These are phyloP conservation scores for Dipodomys spectabilis DNA, from an alignment of 2,113 vertebrate species.

Conservation along the genomic window DNA sequence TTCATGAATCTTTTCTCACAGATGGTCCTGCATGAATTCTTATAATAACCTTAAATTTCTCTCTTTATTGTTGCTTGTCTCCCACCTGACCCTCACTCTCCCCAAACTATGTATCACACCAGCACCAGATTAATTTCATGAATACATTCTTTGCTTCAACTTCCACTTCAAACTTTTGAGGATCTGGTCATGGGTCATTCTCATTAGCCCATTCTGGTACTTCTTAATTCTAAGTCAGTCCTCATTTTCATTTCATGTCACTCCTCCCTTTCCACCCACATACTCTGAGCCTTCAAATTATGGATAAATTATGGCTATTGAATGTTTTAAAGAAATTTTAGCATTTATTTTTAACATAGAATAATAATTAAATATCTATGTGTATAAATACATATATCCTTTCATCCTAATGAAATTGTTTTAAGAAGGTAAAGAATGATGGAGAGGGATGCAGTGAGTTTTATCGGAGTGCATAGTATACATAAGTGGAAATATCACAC, in stretches of 20 bases:
- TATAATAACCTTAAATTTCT: not conserved
- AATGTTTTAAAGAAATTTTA: conserved; percentile 11
- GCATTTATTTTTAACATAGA: not conserved
- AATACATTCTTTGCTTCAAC: not conserved
- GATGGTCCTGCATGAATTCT: not conserved
- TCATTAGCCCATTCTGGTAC: conserved; percentile 3
- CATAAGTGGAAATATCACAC: no score
- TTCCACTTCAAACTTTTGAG: not conserved
- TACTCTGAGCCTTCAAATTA: not conserved
- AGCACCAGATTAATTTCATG: not conserved
- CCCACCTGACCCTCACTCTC: not conserved
- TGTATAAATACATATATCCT: no score
- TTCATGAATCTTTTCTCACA: not conserved
- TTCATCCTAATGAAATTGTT: no score
- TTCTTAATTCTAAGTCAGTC: conserved; percentile 2
- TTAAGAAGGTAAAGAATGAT: no score
- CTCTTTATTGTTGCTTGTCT: not conserved
- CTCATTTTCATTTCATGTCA: not conserved
- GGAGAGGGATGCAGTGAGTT: no score
- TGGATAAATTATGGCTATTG: not conserved
- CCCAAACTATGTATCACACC: not conserved
- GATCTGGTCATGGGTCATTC: not conserved
- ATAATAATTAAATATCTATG: not conserved
- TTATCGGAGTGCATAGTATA: no score
- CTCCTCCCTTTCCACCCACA: not conserved